Evolutionary conservation across 2,888 invertebrate species (phyloP), one percentile per base, ranked within the genome.

Genomic region (Melolontha melolontha): DNA sequence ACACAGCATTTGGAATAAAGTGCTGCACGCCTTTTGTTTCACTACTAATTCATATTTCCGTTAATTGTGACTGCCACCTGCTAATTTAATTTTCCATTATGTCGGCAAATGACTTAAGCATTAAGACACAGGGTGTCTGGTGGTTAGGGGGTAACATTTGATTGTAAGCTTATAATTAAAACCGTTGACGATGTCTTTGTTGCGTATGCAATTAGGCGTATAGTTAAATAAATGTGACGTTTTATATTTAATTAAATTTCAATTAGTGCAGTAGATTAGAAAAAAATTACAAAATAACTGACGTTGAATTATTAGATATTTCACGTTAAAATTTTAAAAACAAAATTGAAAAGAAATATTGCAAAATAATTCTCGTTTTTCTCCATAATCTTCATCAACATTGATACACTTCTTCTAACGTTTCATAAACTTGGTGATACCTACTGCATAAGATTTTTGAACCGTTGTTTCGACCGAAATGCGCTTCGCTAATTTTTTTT

Each of bases 1-100:
- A 14, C 12, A 17, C 47, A 34, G 34, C 34, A 34, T 34, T 34
- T 34, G 47, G 27, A 49, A 62, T 62, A 47, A 47, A 62, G 14
- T 34, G 47, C 47, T 16, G 47, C 47, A 39, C 34, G 16, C 59
- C 64, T 64, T 63, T 64, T 64, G 52, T 54, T 54, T 52, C 44
- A 16, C 52, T 42, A 64, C 52, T 64, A 66, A 49, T 55, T 51
- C 34, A 57, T 49, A 51, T 66, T 66, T 59, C 50, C 66, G 49
- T 50, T 57, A 59, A 59, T 66, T 66, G 57, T 66, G 66, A 66
- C 59, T 66, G 50, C 66, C 41, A 50, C 40, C 22, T 59, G 49
- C 66, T 66, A 66, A 66, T 66, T 59, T 66, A 66, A 66, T 66
- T 66, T 66, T 50, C 55, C 50, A 59, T 49, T 49, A 16, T 62